Base-by-base conservation (phyloP, 92 coral and sea anemone species). In the Actinostola sp. region DNA sequence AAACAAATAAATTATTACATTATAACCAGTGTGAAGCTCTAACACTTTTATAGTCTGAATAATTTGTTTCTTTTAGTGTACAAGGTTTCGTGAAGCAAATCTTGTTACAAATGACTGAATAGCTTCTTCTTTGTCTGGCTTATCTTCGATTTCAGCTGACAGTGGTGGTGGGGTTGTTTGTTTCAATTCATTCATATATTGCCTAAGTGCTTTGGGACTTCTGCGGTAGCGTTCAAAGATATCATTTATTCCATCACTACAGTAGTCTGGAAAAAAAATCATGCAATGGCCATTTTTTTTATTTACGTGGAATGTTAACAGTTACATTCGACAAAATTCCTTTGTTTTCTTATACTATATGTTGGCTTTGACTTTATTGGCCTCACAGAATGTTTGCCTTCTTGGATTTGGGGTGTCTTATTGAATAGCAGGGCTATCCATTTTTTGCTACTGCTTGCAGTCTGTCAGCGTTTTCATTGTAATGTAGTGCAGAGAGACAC, bases 401-500 rank as follows among this genome's bases (percentile, higher is more conserved):
- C 31, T 77, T 84, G 10, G 84, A 76, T 50, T 84, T 77, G 24
- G 89, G 84, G 61, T 62, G 77, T 30, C 52, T 32, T 15, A 83
- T 61, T 7, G 88, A 50, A 16, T 76, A 82, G 30, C 77, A 19
- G 12, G 69, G 87, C 58, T 55, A 41, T 12, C 82, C 88, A 67
- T 82, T 62, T 21, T 66, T 52, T 2, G 75, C 79, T 7, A 84
- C 78, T 26, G 89, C 82, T 43, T 84, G 89, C 77, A 84, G 67
- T 68, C 89, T 67, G 67, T 84, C 85, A 25, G 85, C 85, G 59
- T 74, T 69, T 45, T 61, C 78, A 13, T 83, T 83, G 75, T 83
- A 76, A 32, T 83, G 83, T 13, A 83, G 46, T 8, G 88, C 79
- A 36, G 88, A 83, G 51, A 83, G 71, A 48, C 88, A 83, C 55